Evolutionary conservation across 1,140 invertebrate genomes (phyloP).

Genomic region (Limonius californicus): DNA sequence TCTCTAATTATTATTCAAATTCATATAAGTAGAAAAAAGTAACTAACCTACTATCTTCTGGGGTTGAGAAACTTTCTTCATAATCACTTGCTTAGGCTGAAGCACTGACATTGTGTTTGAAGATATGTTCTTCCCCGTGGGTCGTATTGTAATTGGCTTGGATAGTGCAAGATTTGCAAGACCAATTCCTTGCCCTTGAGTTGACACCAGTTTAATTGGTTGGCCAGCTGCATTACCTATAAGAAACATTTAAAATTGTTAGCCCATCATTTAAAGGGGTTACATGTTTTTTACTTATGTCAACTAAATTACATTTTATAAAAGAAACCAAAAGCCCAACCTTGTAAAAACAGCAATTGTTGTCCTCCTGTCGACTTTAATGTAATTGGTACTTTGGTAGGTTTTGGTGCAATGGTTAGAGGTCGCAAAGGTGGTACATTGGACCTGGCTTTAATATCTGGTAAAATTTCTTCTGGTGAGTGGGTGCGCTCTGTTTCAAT

Average conservation of each 20-base stretch:
- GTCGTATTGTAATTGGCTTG: constrained; percentile 40
- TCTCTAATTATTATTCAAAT: no score
- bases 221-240: constrained; percentile 26
- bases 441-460: constrained; percentile 35
- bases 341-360: constrained; percentile 39
- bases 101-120: constrained; percentile 30
- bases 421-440: constrained; percentile 42
- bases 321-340: constrained; percentile 24
- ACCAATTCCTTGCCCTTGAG: constrained; percentile 42
- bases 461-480: constrained; percentile 31
- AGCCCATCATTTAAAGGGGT: neutral
- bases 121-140: constrained; percentile 28
- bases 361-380: constrained; percentile 42
- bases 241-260: neutral
- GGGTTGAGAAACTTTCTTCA: constrained; percentile 42
- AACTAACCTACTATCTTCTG: constrained; percentile 7
- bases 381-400: constrained; percentile 42
- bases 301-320: no score
- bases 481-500: constrained; percentile 34
- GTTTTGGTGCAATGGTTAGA: constrained; percentile 46
- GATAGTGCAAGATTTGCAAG: constrained; percentile 39
- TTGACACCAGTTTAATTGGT: constrained; percentile 42
- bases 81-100: constrained; percentile 40
- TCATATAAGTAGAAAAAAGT: no score
- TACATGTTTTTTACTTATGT: neutral